phyloP scores from a whole-genome alignment of 2,113 vertebrate species.

The Misgurnus anguillicaudatus region DNA sequence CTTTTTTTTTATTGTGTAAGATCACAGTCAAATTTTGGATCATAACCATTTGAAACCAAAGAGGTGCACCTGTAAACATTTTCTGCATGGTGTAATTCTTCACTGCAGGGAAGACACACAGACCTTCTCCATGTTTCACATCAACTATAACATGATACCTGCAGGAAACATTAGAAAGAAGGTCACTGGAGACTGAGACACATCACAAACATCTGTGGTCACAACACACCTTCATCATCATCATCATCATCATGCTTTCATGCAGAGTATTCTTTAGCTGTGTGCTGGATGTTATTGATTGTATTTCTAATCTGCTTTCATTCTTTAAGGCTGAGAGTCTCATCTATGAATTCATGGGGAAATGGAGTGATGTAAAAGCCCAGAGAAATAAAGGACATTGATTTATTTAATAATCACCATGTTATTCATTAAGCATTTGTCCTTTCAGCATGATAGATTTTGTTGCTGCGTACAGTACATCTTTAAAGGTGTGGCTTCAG shows the following conservation, averaged over 20 bases:
- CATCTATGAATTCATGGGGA: not conserved
- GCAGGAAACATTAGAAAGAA: slow-evolving; percentile 9
- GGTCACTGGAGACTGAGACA: not conserved
- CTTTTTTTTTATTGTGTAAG: no score
- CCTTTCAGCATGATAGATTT: not conserved
- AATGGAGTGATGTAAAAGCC: not conserved
- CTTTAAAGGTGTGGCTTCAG: not conserved
- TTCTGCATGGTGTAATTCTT: slow-evolving; percentile 9
- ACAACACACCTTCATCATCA: not conserved
- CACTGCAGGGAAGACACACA: not conserved
- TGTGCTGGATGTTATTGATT: not conserved
- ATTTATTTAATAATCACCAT: not conserved
- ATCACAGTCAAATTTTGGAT: no score
- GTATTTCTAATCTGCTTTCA: slow-evolving; percentile 4
- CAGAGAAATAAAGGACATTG: not conserved
- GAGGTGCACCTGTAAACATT: not conserved
- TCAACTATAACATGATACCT: slow-evolving; percentile 25
- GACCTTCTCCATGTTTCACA: slow-evolving; percentile 5
- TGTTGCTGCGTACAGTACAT: not conserved
- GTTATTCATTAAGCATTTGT: not conserved
- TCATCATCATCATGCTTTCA: not conserved
- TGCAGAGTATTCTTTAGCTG: not conserved
- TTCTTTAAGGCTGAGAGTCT: not conserved
- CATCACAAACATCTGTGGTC: slow-evolving; percentile 10
- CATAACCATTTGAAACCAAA: no score